A percentile compares a stretch with the other conserved stretches of the same genome.
Conservation (phyloP, 2,113 vertebrate species). For the Otis tarda region DNA sequence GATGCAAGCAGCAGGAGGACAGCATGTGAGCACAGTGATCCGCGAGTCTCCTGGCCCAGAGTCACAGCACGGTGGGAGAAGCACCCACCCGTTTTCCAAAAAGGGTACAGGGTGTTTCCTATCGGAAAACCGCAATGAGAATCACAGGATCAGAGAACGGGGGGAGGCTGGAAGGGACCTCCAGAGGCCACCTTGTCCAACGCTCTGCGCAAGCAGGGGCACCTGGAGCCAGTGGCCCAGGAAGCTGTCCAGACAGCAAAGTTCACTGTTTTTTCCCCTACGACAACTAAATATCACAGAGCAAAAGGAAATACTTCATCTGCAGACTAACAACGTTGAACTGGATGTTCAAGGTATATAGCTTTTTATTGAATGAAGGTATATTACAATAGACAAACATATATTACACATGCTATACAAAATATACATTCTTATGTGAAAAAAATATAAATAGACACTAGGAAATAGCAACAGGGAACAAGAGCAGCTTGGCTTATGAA, state of each 20-base stretch:
- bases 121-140: not conserved
- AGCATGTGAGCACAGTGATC: not conserved
- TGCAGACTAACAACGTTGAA: not conserved
- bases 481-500: not conserved
- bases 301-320: not conserved
- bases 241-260: not conserved
- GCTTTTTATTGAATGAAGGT: conserved; percentile 73
- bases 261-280: not conserved
- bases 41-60: not conserved
- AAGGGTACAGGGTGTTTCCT: not conserved
- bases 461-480: conserved; percentile 48
- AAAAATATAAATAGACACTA: conserved; percentile 75
- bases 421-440: conserved; percentile 78
- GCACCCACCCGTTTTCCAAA: accelerated
- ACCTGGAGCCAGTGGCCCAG: not conserved
- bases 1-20: not conserved
- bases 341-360: not conserved
- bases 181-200: not conserved
- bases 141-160: not conserved
- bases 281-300: not conserved
- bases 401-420: conserved; percentile 79
- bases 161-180: not conserved
- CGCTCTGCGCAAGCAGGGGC: not conserved
- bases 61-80: accelerated
- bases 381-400: conserved; percentile 73